A percentile compares a stretch with the other conserved stretches of the same genome.
phyloP scores from a whole-genome alignment of 2,113 vertebrate genomes.

The Corythoichthys haematopterus region DNA sequence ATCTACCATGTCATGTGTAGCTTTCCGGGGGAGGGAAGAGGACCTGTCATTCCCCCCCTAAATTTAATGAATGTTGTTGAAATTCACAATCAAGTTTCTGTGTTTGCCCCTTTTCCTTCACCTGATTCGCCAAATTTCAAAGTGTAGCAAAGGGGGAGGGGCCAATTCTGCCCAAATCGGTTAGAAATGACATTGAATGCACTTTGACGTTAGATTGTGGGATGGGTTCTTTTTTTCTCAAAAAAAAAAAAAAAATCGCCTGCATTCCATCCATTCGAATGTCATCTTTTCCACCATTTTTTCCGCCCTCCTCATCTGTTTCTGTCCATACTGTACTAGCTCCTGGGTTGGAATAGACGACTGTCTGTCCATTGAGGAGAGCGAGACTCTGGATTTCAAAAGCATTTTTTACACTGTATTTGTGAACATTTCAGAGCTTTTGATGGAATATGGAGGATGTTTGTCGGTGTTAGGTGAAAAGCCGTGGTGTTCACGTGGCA shows the following conservation, averaged over 20 bases:
- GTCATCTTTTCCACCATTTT: slow-evolving; percentile 52
- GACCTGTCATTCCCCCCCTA: background rate
- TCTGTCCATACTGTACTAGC: slow-evolving; percentile 44
- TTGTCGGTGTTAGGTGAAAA: slow-evolving; percentile 45
- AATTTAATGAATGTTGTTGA: slow-evolving; percentile 67
- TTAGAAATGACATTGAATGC: slow-evolving; percentile 68
- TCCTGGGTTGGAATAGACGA: slow-evolving; percentile 22
- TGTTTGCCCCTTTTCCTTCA: slow-evolving; percentile 21
- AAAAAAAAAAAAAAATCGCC: slow-evolving; percentile 38
- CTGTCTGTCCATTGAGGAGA: slow-evolving; percentile 24
- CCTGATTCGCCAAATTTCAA: slow-evolving; percentile 57
- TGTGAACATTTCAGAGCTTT: slow-evolving; percentile 56
- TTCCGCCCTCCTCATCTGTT: slow-evolving; percentile 33
- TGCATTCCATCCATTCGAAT: slow-evolving; percentile 73
- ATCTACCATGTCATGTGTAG: slow-evolving; percentile 47
- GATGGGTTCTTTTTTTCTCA: slow-evolving; percentile 49
- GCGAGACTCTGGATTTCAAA: slow-evolving; percentile 1
- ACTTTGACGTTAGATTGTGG: slow-evolving; percentile 76
- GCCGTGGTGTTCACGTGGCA: slow-evolving; percentile 46
- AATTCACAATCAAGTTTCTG: slow-evolving; percentile 63
- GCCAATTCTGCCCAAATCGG: slow-evolving; percentile 29
- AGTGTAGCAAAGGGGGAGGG: slow-evolving; percentile 58
- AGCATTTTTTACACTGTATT: slow-evolving; percentile 11
- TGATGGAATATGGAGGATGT: slow-evolving; percentile 19
- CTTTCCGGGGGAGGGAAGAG: slow-evolving; percentile 39